Percentiles rank a stretch among this genome's conserved stretches.
phyloP scores from a whole-genome alignment of 2,888 invertebrate genomes.

The Drosophila subquinaria region DNA sequence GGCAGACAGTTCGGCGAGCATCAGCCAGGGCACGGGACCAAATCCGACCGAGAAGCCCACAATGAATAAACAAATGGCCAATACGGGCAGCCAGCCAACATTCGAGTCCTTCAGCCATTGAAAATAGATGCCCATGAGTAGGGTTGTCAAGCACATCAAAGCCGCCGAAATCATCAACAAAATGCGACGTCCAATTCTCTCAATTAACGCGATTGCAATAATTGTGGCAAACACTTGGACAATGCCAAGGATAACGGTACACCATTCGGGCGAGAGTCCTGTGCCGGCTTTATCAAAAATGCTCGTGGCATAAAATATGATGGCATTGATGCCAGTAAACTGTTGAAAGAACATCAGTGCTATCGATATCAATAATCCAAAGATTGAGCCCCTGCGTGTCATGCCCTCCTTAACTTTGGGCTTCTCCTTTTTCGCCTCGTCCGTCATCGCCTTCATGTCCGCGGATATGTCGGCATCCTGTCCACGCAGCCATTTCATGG shows the following conservation, averaged over 20 bases:
- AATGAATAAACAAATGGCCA: constrained; percentile 90
- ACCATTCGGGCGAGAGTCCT: constrained; percentile 84
- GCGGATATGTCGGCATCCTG: constrained; percentile 87
- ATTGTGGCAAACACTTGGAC: constrained; percentile 90
- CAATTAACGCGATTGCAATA: constrained; percentile 90
- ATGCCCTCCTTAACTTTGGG: constrained; percentile 87
- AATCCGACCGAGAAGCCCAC: constrained; percentile 92
- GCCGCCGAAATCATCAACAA: constrained; percentile 90
- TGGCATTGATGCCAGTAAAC: constrained; percentile 92
- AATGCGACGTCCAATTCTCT: constrained; percentile 91
- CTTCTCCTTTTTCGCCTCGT: constrained; percentile 62
- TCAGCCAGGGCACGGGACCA: constrained; percentile 92
- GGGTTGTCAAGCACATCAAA: constrained; percentile 89
- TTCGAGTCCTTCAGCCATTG: constrained; percentile 60
- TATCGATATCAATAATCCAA: constrained; percentile 89
- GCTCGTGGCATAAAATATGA: constrained; percentile 90
- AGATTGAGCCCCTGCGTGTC: constrained; percentile 87
- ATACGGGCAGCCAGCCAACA: constrained; percentile 90
- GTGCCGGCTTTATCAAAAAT: constrained; percentile 87
- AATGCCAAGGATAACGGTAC: constrained; percentile 91
- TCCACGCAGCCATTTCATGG: constrained; percentile 90
- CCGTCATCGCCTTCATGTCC: constrained; percentile 84
- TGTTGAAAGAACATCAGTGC: constrained; percentile 96
- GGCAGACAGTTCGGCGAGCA: constrained; percentile 91
- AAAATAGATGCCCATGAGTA: constrained; percentile 90